Evolutionary conservation across 2,888 invertebrate species (phyloP).

Genomic region (Ceraclea dissimilis): DNA sequence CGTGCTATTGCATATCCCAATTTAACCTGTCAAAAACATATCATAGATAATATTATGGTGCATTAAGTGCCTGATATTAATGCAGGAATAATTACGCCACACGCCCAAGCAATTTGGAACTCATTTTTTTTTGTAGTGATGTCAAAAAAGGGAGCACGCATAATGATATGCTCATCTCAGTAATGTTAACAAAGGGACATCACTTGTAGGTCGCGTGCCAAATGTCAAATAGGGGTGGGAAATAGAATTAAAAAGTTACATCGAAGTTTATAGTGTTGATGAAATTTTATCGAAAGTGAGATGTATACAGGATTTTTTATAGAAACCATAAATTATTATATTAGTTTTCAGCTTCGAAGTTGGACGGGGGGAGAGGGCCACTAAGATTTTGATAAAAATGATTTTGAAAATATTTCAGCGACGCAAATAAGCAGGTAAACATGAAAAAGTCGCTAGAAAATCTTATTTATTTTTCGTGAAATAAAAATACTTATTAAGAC

Average conservation of each 20-base stretch:
- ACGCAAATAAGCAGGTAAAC: too few relatives aligned
- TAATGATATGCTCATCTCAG: background rate
- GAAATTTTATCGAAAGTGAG: too few relatives aligned
- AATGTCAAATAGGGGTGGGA: background rate
- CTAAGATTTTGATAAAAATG: too few relatives aligned
- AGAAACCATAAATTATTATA: too few relatives aligned
- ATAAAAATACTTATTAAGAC: too few relatives aligned
- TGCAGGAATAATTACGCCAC: background rate
- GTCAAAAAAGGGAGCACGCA: background rate
- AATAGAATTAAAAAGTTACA: background rate
- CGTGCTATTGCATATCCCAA: background rate
- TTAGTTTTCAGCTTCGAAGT: too few relatives aligned
- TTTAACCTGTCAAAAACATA: background rate
- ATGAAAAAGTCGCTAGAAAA: too few relatives aligned
- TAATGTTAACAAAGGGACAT: background rate
- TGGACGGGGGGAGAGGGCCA: too few relatives aligned
- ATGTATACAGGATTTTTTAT: too few relatives aligned
- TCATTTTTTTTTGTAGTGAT: background rate
- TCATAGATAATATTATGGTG: background rate
- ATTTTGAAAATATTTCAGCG: too few relatives aligned
- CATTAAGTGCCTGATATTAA: background rate
- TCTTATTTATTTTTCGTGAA: too few relatives aligned
- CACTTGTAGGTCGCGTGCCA: background rate
- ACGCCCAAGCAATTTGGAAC: background rate
- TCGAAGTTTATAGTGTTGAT: too few relatives aligned